Evolutionary conservation across 2,113 vertebrate species (phyloP).

Genomic region (Pardalotus punctatus): DNA sequence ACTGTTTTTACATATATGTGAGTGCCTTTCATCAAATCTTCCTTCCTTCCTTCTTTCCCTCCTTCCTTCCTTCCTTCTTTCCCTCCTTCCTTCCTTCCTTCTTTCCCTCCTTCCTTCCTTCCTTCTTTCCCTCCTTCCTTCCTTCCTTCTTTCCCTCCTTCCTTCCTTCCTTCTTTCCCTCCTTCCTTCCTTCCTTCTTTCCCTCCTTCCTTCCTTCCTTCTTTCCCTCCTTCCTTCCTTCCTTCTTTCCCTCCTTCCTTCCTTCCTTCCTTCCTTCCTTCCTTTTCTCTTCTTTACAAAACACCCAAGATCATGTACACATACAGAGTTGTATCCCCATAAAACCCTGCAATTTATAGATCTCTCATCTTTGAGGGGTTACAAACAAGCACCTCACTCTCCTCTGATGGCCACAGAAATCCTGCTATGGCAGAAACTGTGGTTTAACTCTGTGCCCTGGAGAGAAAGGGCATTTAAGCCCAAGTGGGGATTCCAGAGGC

Average conservation of each 20-base stretch:
- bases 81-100: too few relatives aligned
- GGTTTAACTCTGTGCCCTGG: background rate
- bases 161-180: background rate
- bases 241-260: background rate
- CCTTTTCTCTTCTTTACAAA: background rate
- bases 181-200: background rate
- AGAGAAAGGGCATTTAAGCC: background rate
- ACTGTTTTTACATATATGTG: background rate
- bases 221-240: background rate
- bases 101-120: background rate
- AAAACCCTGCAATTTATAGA: background rate
- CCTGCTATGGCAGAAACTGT: background rate
- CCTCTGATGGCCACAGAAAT: background rate
- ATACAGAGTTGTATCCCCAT: background rate
- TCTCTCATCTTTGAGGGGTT: rapidly evolving
- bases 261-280: background rate
- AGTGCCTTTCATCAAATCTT: background rate
- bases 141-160: background rate
- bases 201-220: too few relatives aligned
- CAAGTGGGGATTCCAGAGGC: background rate
- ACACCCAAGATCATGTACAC: background rate
- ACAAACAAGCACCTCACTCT: background rate
- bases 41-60: background rate
- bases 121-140: background rate
- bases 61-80: background rate